Conservation (phyloP, 2,113 vertebrate genomes). For the Promerops cafer region DNA sequence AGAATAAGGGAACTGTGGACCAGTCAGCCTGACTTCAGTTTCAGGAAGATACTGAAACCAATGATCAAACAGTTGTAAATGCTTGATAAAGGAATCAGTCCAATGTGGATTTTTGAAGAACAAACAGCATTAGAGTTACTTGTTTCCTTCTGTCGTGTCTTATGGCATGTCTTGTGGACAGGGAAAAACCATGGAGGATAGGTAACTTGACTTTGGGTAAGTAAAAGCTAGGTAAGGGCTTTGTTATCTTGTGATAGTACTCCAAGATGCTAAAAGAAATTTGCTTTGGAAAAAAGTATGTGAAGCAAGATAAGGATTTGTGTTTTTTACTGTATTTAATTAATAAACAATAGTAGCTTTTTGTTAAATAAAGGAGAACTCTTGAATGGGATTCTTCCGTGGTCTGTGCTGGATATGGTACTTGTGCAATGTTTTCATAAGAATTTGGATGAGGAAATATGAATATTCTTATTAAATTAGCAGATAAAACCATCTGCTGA, state of each 20-base stretch:
- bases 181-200: background rate
- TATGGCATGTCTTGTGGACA: background rate
- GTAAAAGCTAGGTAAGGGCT: background rate
- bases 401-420: background rate
- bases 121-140: background rate
- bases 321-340: background rate
- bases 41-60: background rate
- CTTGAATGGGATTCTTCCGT: background rate
- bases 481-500: background rate
- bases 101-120: background rate
- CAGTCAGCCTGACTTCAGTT: background rate
- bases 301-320: background rate
- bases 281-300: background rate
- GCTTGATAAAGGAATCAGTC: background rate
- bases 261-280: background rate
- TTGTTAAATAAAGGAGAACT: background rate
- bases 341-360: background rate
- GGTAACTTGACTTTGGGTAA: background rate
- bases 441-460: background rate
- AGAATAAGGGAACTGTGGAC: background rate
- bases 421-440: background rate
- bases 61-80: background rate
- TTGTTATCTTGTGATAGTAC: background rate
- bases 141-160: background rate
- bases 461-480: background rate